A percentile compares a stretch with the other conserved stretches of the same genome.
Conservation (phyloP, 2,888 invertebrate genomes). For the Cephus pulcher region DNA sequence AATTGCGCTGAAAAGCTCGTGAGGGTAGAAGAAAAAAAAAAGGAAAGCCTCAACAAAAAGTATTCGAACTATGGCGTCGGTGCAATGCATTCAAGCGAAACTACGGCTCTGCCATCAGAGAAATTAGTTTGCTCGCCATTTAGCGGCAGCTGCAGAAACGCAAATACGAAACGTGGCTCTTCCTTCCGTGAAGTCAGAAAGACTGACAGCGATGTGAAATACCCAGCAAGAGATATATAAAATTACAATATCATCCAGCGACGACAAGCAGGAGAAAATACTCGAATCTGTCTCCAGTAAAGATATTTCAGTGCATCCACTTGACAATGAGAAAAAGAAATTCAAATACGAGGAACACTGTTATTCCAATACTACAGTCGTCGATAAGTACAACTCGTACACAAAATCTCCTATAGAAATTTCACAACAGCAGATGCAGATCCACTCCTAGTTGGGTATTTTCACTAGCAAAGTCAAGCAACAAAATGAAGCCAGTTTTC, state of each 20-base stretch:
- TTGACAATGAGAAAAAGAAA: neutral
- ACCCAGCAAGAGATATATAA: neutral
- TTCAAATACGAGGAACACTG: neutral
- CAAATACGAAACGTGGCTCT: no score
- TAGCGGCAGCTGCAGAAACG: neutral
- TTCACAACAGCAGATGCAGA: neutral
- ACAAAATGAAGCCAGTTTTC: neutral
- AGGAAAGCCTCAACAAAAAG: neutral
- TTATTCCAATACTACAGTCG: neutral
- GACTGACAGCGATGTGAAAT: no score
- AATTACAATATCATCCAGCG: neutral
- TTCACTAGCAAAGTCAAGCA: neutral
- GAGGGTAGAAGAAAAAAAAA: neutral
- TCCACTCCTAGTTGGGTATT: neutral
- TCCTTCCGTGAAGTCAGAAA: no score
- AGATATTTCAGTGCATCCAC: neutral
- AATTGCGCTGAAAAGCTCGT: neutral
- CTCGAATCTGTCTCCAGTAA: neutral
- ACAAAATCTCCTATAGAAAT: neutral
- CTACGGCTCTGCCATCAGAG: neutral
- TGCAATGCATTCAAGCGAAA: neutral
- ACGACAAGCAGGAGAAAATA: neutral
- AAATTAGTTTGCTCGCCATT: neutral
- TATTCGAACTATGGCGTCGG: neutral
- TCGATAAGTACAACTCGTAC: neutral